A percentile compares a stretch with the other conserved stretches of the same genome.
These are phyloP conservation scores for Malurus splendens DNA, from an alignment of 2,797 vertebrate genomes.

Conservation along the genomic window DNA sequence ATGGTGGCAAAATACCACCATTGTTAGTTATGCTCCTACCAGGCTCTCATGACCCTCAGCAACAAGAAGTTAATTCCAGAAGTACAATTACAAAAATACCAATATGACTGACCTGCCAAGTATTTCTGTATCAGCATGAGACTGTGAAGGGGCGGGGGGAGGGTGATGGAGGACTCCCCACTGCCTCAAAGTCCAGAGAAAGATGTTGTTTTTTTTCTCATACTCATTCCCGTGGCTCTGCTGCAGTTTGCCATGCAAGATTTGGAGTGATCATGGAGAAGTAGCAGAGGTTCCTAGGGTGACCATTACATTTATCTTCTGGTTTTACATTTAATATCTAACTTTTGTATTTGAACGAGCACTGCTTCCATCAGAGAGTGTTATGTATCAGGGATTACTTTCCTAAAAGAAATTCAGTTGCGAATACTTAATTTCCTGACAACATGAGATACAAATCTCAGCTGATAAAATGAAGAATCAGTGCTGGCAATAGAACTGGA, in stretches of 20 bases:
- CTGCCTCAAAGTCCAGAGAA: background rate
- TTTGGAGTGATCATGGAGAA: background rate
- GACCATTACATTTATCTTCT: background rate
- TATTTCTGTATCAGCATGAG: constrained; percentile 38
- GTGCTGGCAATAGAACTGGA: background rate
- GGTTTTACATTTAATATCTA: background rate
- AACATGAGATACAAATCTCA: background rate
- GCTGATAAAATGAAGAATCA: background rate
- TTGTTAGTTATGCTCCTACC: constrained; percentile 28
- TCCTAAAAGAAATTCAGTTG: background rate
- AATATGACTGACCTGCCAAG: constrained; percentile 45
- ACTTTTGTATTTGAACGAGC: background rate
- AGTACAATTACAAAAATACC: constrained; percentile 54
- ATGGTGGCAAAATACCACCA: constrained; percentile 33
- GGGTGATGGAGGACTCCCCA: background rate
- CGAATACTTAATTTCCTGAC: background rate
- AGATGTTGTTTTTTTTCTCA: background rate
- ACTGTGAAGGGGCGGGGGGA: background rate
- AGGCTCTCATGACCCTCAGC: constrained; percentile 50
- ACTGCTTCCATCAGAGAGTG: background rate
- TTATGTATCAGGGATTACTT: background rate
- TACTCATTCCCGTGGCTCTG: background rate
- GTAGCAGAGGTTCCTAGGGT: background rate
- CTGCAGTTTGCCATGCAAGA: background rate
- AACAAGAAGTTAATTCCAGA: constrained; percentile 50